Conservation (phyloP, 2,113 vertebrate species). For the Parus major region DNA sequence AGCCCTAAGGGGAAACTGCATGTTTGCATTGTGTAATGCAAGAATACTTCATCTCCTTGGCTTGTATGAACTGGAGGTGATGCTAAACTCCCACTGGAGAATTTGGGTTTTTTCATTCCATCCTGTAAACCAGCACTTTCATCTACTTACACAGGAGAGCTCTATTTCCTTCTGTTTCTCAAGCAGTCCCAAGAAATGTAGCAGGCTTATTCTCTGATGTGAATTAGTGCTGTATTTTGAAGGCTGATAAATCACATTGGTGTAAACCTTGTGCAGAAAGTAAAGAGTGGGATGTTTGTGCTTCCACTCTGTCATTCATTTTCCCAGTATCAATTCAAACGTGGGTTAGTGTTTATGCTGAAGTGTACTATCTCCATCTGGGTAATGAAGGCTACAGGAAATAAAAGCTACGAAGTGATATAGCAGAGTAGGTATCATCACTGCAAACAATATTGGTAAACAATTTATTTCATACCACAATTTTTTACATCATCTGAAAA, state of each 20-base stretch:
- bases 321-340: background rate
- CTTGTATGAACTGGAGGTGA: background rate
- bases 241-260: background rate
- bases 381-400: background rate
- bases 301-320: background rate
- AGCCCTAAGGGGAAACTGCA: background rate
- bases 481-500: rapidly evolving
- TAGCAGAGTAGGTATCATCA: background rate
- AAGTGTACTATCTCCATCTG: background rate
- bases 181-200: background rate
- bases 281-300: background rate
- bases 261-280: background rate
- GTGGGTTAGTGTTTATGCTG: background rate
- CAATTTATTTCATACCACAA: background rate
- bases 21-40: background rate
- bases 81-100: background rate
- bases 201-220: background rate
- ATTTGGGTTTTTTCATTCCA: background rate
- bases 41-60: background rate
- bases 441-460: background rate
- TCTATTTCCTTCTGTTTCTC: background rate
- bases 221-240: background rate
- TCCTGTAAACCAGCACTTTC: background rate
- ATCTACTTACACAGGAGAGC: background rate
- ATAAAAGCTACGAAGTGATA: background rate